Evolutionary conservation across 2,888 invertebrate species (phyloP).

Genomic region (Catocala sponsa): DNA sequence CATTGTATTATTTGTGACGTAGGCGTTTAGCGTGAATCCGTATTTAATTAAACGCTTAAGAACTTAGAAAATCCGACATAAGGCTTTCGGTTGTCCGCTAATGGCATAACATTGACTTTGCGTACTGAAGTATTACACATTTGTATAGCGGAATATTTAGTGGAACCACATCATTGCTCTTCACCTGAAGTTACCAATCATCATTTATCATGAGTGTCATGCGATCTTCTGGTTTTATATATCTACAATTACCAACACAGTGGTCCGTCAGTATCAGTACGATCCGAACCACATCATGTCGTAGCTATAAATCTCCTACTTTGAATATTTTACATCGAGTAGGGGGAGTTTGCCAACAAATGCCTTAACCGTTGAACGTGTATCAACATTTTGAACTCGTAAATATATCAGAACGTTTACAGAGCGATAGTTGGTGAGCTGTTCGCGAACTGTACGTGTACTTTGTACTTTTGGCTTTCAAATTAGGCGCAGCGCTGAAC

Average conservation of each 20-base stretch:
- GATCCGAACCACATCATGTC: conserved; percentile 57
- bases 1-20: conserved; percentile 22
- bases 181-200: conserved; percentile 44
- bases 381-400: conserved; percentile 62
- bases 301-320: conserved; percentile 59
- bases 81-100: conserved; percentile 12
- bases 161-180: conserved; percentile 31
- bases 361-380: conserved; percentile 55
- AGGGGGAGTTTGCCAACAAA: conserved; percentile 60
- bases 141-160: conserved; percentile 36
- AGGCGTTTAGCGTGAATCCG: conserved; percentile 21
- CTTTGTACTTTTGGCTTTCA: conserved; percentile 71
- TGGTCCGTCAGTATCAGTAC: conserved; percentile 35
- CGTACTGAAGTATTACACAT: conserved; percentile 34
- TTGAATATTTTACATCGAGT: conserved; percentile 54
- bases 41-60: conserved; percentile 37
- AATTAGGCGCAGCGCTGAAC: conserved; percentile 69
- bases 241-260: conserved; percentile 45
- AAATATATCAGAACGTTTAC: conserved; percentile 64
- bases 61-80: conserved; percentile 13
- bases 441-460: conserved; percentile 56
- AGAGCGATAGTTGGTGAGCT: conserved; percentile 65
- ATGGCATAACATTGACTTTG: conserved; percentile 23
- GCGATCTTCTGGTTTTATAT: conserved; percentile 39
- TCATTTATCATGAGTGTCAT: conserved; percentile 47